Percentiles rank a stretch among this genome's conserved stretches.
These are phyloP conservation scores for Scomber scombrus DNA, from an alignment of 2,113 vertebrate genomes.

Conservation along the genomic window DNA sequence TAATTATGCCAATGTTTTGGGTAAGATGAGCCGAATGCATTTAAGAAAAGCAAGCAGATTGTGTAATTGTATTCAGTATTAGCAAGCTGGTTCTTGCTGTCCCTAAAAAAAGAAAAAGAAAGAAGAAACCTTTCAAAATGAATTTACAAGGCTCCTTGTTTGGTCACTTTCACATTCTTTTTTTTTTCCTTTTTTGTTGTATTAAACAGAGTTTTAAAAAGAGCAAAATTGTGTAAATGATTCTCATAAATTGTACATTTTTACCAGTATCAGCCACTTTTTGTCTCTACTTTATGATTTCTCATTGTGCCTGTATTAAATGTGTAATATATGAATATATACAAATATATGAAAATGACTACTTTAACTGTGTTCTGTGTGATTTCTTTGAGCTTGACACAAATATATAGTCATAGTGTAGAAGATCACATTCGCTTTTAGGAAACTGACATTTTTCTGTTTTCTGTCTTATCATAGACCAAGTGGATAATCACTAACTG, in stretches of 20 bases:
- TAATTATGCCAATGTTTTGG: constrained; percentile 25
- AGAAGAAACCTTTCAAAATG: constrained; percentile 25
- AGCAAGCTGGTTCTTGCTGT: constrained; percentile 99
- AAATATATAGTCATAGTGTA: too few species aligned
- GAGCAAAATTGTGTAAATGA: constrained; percentile 89
- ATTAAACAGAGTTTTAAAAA: constrained; percentile 82
- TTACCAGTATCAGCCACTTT: constrained; percentile 87
- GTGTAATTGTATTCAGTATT: constrained; percentile 62
- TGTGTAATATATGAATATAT: constrained; percentile 92
- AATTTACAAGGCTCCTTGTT: constrained; percentile 64
- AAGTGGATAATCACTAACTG: too few species aligned
- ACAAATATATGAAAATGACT: constrained; percentile 87
- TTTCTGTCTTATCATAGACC: too few species aligned
- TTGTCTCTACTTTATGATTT: constrained; percentile 85
- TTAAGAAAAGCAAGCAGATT: constrained; percentile 30
- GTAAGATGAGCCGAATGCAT: constrained; percentile 28
- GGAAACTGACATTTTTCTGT: too few species aligned
- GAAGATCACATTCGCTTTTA: too few species aligned
- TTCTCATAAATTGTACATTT: constrained; percentile 94
- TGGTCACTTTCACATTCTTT: constrained; percentile 52
- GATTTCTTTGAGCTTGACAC: constrained; percentile 23
- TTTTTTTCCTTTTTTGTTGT: constrained; percentile 86
- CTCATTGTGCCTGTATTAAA: constrained; percentile 93
- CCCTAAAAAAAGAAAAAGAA: constrained; percentile 67
- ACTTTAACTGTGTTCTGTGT: constrained; percentile 60